Evolutionary conservation across 2,113 vertebrate species (phyloP), one percentile per base, ranked within the genome.

Genomic region (Paedocypris sp.): DNA sequence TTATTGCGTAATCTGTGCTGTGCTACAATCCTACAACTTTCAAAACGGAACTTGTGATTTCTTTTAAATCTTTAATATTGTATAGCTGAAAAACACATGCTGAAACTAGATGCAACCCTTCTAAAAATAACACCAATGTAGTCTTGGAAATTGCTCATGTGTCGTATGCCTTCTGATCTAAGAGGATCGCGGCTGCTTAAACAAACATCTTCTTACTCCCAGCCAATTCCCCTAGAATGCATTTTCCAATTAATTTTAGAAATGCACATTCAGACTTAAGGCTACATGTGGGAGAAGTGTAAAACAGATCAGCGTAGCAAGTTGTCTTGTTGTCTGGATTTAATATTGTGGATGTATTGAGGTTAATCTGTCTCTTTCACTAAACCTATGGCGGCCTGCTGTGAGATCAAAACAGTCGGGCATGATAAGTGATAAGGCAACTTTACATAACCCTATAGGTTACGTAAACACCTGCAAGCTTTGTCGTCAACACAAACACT

Each of bases 351-450:
- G 33, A 62, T 66, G 68, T 52, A 73, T 73, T 58, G 45, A 68
- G 68, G 68, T 66, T 66, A 71, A 71, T 71, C 72, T 62, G 61
- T 62, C 58, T 60, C 58, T 60, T 39, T 32, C 28, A 26, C 56
- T 64, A 64, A 67, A 60, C 43, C 48, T 46, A 26, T 50, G 43
- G 20, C 32, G 56, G 23, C 41, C 54, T 54, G 59, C 69, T 52
- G 60, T 20, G 48, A 67, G 59, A 66, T 32, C 47, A 63, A 60
- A 70, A 62, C 47, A 60, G 23, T 46, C 13, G 8, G 38, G 36
- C n/a, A 64, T 60, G 64, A 61, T 36, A 46, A 48, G 19, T 46
- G 38, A 57, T 45, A 51, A 60, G 22, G 45, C 28, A 16, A 49
- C 41, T 31, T 66, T 66, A 52, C 57, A 20, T 66, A 62, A 71